These are phyloP conservation scores for Trematomus loennbergii DNA, from an alignment of 2,113 vertebrate species.

Conservation along the genomic window DNA sequence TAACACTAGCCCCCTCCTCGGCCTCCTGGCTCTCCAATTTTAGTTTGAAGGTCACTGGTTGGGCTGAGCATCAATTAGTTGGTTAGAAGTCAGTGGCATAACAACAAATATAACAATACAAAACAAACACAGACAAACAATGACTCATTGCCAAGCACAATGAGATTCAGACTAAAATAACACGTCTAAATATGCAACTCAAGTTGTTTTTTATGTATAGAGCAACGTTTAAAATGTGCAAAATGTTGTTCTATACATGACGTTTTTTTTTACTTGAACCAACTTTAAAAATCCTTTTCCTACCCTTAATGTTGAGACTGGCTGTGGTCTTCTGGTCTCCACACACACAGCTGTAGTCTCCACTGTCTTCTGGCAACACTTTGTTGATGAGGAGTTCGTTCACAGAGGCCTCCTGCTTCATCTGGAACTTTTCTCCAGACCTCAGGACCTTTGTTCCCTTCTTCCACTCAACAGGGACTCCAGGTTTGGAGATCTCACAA, in stretches of 20 bases:
- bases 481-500: constrained; percentile 87
- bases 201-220: no score
- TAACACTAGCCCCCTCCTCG: no score
- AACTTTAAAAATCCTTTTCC: constrained; percentile 12
- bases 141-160: no score
- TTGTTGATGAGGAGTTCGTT: constrained; percentile 79
- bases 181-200: no score
- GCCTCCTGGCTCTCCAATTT: no score
- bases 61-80: constrained; percentile 36
- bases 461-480: constrained; percentile 85
- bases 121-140: no score
- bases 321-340: constrained; percentile 84
- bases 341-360: constrained; percentile 82
- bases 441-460: constrained; percentile 75
- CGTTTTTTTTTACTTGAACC: no score
- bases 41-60: no score
- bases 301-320: constrained; percentile 75
- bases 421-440: constrained; percentile 84
- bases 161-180: no score
- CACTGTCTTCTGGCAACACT: constrained; percentile 72
- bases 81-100: constrained; percentile 10
- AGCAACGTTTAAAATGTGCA: no score
- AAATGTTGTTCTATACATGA: no score
- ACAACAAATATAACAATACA: background rate
- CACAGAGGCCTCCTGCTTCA: constrained; percentile 66